Base-by-base conservation (phyloP, 2,888 invertebrate genomes). In the Abrostola triplasia region DNA sequence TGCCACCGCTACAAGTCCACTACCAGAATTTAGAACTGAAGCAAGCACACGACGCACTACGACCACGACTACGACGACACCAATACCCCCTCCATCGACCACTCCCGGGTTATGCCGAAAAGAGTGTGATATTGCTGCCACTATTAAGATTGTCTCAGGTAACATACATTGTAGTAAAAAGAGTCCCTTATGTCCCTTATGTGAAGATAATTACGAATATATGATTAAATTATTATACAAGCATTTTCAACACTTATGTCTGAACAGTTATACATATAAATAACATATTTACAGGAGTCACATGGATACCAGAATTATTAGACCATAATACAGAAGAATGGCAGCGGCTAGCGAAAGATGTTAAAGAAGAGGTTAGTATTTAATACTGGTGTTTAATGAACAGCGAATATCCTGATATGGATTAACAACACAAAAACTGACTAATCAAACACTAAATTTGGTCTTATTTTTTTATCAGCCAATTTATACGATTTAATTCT, bases 301-400 rank as follows among this genome's bases (percentile, higher is more conserved):
- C 96, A 83, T 98, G 98, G 98, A 96, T 97, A 50, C 98, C 98
- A 0, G 98, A 98, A 88, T 92, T 98, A 41, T 92, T 98, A 53
- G 98, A 98, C 89, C 96, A 97, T 79, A 97, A 98, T 85, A 98
- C 98, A 0, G 95, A 96, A 64, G 98, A 98, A 90, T 98, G 97
- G 97, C 97, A 98, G 87, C 95, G 96, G 70, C 93, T 98, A 41
- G 98, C 98, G 0, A 95, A 96, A 79, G 97, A 97, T 84, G 96
- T 98, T 42, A 97, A 97, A 90, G 95, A 96, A 76, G 97, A 98
- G 96, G 98, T 98, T 90, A 84, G 59, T 70, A 37, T 40, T 36
- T 35, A 42, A 59, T 49, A 61, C 49, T 64, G 41, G n/a, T n/a
- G n/a, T n/a, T n/a, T 12, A 12, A 36, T 12, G 41, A 8, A 37